Evolutionary conservation across 2,888 invertebrate genomes (phyloP).

Genomic region (Drosophila vallismaia): DNA sequence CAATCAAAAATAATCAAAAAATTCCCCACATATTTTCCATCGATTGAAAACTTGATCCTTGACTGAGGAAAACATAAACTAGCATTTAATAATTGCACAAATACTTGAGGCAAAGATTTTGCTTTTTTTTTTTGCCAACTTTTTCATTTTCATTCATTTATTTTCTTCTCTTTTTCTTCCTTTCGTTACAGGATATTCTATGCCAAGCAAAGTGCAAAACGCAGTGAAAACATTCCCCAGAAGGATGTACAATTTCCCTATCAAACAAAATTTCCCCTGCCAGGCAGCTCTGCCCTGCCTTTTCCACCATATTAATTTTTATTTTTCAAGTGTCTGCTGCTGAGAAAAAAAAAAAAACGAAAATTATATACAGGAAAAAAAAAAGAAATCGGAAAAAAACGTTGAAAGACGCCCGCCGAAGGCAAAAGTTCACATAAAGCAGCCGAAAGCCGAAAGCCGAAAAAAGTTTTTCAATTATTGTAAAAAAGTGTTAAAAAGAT

Average conservation of each 20-base stretch:
- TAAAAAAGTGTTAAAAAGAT: conserved; percentile 69
- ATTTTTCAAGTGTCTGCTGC: conserved; percentile 48
- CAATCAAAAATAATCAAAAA: background rate
- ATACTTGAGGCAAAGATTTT: conserved; percentile 18
- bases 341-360: conserved; percentile 17
- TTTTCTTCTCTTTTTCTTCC: conserved; percentile 18
- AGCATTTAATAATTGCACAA: conserved; percentile 7
- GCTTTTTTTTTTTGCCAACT: background rate
- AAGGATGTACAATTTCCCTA: conserved; percentile 39
- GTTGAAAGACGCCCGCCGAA: conserved; percentile 57
- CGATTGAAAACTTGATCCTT: background rate
- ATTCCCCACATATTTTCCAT: background rate
- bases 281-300: conserved; percentile 19
- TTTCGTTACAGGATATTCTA: conserved; percentile 44
- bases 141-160: conserved; percentile 3
- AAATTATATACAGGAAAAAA: conserved; percentile 7
- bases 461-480: conserved; percentile 76
- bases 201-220: conserved; percentile 35
- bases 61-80: background rate
- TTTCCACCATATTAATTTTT: conserved; percentile 42
- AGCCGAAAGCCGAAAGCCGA: conserved; percentile 34
- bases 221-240: conserved; percentile 26
- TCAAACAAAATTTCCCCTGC: conserved; percentile 25
- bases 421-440: conserved; percentile 69
- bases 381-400: conserved; percentile 44